Evolutionary conservation across 2,113 vertebrate genomes (phyloP), one percentile per base, ranked within the genome.

Genomic region (Anarrhichthys ocellatus): DNA sequence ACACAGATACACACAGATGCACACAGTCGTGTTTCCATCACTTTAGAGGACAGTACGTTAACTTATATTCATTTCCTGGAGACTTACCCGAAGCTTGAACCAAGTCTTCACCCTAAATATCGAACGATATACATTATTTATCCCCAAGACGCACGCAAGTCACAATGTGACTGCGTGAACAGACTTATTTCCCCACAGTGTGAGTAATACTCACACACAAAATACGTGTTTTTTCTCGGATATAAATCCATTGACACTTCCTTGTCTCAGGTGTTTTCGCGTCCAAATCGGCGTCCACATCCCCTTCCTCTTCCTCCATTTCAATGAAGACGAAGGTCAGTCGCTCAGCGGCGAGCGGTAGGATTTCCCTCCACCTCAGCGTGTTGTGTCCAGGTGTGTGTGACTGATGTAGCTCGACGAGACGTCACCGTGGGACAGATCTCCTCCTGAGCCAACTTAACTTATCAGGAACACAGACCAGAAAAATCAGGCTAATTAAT

Each of bases 401-500:
- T 83, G 83, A 68, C 74, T 81, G 88, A 75, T 72, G 78, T 2
- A 15, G 70, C 74, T 42, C 70, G 5, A 27, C 10, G 34, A 81
- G 77, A 56, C 44, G 67, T 82, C 87, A 73, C 81, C n/a, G 18
- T 72, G 86, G 85, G 85, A 88, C 83, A 9, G 78, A 78, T 81
- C 89, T 87, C 89, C 90, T 94, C 90, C 92, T 93, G 92, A 93
- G 90, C 86, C 89, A 89, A 90, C 92, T 93, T 93, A 89, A 92
- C 92, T 92, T 91, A 92, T 91, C 91, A 89, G 88, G 80, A 88
- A 90, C 84, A 82, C 24, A 69, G 87, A 87, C 76, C 73, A 93
- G 92, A 94, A 94, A 94, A 95, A 93, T 86, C 92, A 94, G 93
- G 91, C 94, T 95, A 95, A 96, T 96, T 96, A 95, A 96, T 96